A percentile compares a stretch with the other conserved stretches of the same genome.
phyloP scores from a whole-genome alignment of 2,797 vertebrate genomes.

The Mus minutoides region DNA sequence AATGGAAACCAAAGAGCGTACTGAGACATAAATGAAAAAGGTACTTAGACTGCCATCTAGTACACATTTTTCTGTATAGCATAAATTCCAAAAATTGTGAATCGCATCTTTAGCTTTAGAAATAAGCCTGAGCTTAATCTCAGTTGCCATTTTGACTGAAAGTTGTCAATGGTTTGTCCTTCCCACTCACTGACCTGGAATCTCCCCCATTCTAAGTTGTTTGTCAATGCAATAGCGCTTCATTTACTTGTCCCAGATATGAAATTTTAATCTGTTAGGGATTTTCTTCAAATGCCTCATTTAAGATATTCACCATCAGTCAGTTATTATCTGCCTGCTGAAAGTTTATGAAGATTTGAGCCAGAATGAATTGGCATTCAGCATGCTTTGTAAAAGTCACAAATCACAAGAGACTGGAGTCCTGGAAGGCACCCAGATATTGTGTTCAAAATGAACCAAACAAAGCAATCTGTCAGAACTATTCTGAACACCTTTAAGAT shows the following conservation, averaged over 20 bases:
- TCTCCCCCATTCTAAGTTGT: not conserved
- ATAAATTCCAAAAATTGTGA: constrained; percentile 69
- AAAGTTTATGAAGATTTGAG: constrained; percentile 39
- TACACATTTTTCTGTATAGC: constrained; percentile 81
- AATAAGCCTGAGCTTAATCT: not conserved
- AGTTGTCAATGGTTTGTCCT: not conserved
- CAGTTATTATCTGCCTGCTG: constrained; percentile 12
- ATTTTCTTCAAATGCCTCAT: constrained; percentile 36
- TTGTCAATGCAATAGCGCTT: constrained; percentile 11
- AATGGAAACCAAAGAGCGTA: constrained; percentile 56
- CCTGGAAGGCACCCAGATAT: not conserved
- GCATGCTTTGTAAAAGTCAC: not conserved
- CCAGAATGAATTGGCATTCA: not conserved
- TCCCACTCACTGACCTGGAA: constrained; percentile 39
- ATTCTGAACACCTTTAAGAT: not conserved
- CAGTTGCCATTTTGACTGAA: constrained; percentile 3
- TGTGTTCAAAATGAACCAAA: not conserved
- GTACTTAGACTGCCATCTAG: constrained; percentile 83
- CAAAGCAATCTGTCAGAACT: not conserved
- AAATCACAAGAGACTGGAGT: not conserved
- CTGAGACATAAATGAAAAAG: constrained; percentile 72
- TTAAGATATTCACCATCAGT: constrained; percentile 33
- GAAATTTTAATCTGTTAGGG: constrained; percentile 49
- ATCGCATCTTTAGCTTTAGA: not conserved
- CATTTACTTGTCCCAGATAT: not conserved